Conservation (phyloP, 1,140 invertebrate genomes). For the Propsilocerus akamusi region DNA sequence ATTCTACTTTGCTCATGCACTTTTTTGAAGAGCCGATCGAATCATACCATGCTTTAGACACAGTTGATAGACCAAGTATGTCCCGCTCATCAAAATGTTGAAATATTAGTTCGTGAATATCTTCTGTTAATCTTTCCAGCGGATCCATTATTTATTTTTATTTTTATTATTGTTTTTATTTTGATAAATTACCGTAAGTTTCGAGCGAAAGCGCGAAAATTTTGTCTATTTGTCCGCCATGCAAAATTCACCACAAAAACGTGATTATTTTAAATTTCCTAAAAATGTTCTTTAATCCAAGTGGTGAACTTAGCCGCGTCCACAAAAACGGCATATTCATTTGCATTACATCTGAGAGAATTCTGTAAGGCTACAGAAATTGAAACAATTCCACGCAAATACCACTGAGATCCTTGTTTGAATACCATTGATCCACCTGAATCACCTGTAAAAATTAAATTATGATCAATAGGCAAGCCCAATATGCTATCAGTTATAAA, state of each 20-base stretch:
- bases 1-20: background rate
- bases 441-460: too few species aligned
- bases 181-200: background rate
- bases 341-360: slow-evolving; percentile 29
- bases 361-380: slow-evolving; percentile 28
- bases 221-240: background rate
- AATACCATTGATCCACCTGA: slow-evolving; percentile 39
- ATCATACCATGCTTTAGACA: background rate
- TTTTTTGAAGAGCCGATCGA: background rate
- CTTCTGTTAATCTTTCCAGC: background rate
- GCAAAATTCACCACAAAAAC: background rate
- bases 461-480: too few species aligned
- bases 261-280: background rate
- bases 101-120: background rate
- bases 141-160: background rate
- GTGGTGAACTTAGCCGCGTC: slow-evolving; percentile 32
- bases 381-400: slow-evolving; percentile 33
- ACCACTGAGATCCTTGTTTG: slow-evolving; percentile 19
- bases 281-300: slow-evolving; percentile 24
- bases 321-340: slow-evolving; percentile 33
- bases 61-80: background rate
- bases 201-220: background rate
- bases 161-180: background rate
- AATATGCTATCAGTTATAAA: too few species aligned
- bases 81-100: background rate